Evolutionary conservation across 2,888 invertebrate genomes (phyloP).

Genomic region (Hypena proboscidalis): DNA sequence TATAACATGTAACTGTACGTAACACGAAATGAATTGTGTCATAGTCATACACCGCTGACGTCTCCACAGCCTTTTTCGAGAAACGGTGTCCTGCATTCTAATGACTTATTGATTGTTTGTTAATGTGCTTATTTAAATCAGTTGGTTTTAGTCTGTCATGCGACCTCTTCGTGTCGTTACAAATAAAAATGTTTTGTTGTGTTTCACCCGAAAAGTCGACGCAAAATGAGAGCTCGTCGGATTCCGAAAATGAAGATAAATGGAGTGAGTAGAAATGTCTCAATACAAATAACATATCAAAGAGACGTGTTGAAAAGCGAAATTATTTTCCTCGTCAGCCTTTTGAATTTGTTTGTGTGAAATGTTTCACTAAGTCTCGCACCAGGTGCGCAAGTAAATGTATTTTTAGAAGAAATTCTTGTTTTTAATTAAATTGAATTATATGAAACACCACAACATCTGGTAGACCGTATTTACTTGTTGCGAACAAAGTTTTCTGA

Average conservation of each 20-base stretch:
- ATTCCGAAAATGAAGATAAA: slow-evolving; percentile 18
- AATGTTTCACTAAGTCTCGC: slow-evolving; percentile 46
- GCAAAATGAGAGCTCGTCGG: slow-evolving; percentile 33
- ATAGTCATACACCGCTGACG: slow-evolving; percentile 9
- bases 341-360: slow-evolving; percentile 39
- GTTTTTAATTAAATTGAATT: slow-evolving; percentile 34
- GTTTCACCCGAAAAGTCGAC: slow-evolving; percentile 35
- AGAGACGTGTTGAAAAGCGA: slow-evolving; percentile 17
- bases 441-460: slow-evolving; percentile 26
- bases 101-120: slow-evolving; percentile 56
- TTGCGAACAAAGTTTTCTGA: slow-evolving; percentile 29
- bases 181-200: slow-evolving; percentile 55
- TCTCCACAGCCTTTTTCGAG: slow-evolving; percentile 24
- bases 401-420: slow-evolving; percentile 24
- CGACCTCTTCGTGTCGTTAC: slow-evolving; percentile 4
- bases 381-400: slow-evolving; percentile 30
- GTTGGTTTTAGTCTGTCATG: slow-evolving; percentile 18
- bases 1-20: too few relatives aligned
- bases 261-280: slow-evolving; percentile 45
- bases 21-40: slow-evolving; percentile 9
- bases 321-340: slow-evolving; percentile 40
- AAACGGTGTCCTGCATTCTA: slow-evolving; percentile 45
- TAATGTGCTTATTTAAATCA: slow-evolving; percentile 41
- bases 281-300: slow-evolving; percentile 13
- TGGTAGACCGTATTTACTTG: slow-evolving; percentile 21